phyloP scores from a whole-genome alignment of 1,140 invertebrate genomes.

The Venustaconcha ellipsiformis region DNA sequence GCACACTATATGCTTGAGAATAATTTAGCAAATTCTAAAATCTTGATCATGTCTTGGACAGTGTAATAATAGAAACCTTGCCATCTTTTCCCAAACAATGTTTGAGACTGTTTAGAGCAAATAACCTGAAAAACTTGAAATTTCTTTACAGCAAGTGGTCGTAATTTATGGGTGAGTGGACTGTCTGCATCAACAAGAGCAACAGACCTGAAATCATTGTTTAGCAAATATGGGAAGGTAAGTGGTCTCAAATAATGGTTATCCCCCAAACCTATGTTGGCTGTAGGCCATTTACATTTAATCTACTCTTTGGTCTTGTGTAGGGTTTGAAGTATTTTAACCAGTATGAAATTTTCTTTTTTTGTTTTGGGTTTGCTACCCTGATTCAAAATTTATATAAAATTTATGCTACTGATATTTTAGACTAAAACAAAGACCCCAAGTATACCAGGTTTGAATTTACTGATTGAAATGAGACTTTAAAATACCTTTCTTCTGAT shows the following conservation, averaged over 20 bases:
- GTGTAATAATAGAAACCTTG: too few relatives aligned
- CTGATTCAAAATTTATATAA: neutral
- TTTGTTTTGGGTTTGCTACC: neutral
- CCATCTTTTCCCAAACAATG: too few relatives aligned
- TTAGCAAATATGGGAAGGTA: conserved; percentile 94
- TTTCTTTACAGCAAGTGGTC: conserved; percentile 36
- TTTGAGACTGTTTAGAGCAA: too few relatives aligned
- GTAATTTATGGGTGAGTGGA: conserved; percentile 91
- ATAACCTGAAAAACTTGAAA: neutral
- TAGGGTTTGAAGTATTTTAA: neutral
- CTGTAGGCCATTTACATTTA: too few relatives aligned
- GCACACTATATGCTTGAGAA: too few relatives aligned
- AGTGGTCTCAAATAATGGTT: conserved; percentile 1
- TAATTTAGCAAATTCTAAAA: too few relatives aligned
- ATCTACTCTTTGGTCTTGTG: neutral
- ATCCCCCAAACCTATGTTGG: too few relatives aligned
- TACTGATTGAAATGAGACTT: too few relatives aligned
- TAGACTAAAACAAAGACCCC: neutral
- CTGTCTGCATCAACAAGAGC: conserved; percentile 89
- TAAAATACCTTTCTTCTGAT: too few relatives aligned
- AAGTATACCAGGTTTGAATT: too few relatives aligned
- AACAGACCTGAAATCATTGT: conserved; percentile 90
- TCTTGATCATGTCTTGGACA: too few relatives aligned
- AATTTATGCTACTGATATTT: neutral
- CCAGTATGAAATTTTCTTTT: neutral